phyloP scores from a whole-genome alignment of 2,113 vertebrate genomes.

The Alethe diademata region DNA sequence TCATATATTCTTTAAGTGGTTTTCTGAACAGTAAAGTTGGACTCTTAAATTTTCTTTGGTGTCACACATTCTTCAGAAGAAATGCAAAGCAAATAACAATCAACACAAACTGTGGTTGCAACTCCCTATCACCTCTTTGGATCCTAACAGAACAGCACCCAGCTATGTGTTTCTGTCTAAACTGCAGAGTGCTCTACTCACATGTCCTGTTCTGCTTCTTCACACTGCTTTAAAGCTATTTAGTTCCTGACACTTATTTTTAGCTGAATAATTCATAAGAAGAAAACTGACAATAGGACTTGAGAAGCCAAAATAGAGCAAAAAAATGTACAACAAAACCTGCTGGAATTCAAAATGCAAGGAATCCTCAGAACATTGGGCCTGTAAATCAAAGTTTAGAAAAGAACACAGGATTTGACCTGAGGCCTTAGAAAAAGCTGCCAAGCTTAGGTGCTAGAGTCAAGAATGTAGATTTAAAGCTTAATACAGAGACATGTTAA shows the following conservation, averaged over 20 bases:
- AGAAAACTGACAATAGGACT: background rate
- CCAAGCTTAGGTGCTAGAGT: no score
- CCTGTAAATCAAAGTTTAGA: no score
- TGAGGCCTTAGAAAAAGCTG: no score
- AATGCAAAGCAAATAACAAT: background rate
- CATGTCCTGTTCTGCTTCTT: background rate
- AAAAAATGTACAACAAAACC: no score
- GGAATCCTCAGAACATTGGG: no score
- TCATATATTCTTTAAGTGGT: background rate
- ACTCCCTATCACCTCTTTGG: background rate
- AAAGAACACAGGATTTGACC: no score
- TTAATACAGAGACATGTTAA: no score
- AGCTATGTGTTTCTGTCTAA: background rate
- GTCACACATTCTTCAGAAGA: background rate
- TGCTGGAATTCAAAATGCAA: no score
- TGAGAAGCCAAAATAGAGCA: background rate
- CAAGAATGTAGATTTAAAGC: no score
- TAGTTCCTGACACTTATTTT: background rate
- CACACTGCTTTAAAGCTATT: background rate
- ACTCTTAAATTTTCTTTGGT: background rate
- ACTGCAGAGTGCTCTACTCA: background rate
- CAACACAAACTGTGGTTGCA: background rate
- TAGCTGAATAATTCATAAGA: background rate
- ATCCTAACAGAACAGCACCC: background rate
- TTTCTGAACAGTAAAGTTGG: background rate